Conservation (phyloP, 2,888 invertebrate genomes). For the Coleophora flavipennella region DNA sequence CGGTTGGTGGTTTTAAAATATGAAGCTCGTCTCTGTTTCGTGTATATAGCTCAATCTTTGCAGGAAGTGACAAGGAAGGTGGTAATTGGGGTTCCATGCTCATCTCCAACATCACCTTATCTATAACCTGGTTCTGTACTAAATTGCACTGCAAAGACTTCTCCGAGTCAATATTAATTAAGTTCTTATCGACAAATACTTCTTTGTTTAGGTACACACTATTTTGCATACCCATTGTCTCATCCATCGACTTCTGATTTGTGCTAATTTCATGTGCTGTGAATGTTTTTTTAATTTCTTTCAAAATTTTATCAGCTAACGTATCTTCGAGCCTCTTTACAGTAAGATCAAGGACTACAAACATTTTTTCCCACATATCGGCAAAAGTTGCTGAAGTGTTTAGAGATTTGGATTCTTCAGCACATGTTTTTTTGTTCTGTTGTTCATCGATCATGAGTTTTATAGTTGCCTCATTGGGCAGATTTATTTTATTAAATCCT, state of each 20-base stretch:
- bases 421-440: constrained; percentile 19
- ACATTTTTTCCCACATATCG: constrained; percentile 43
- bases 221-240: background rate
- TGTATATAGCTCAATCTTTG: constrained; percentile 13
- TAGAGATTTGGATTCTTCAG: constrained; percentile 24
- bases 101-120: constrained; percentile 34
- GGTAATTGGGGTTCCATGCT: constrained; percentile 19
- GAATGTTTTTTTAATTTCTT: constrained; percentile 24
- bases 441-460: constrained; percentile 27
- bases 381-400: constrained; percentile 21
- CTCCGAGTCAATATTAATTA: constrained; percentile 12
- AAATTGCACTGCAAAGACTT: constrained; percentile 41
- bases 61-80: background rate
- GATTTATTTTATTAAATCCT: constrained; percentile 23
- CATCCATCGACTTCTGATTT: background rate
- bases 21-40: constrained; percentile 28
- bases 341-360: constrained; percentile 33
- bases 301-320: constrained; percentile 37
- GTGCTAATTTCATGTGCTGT: background rate
- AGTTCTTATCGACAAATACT: constrained; percentile 9
- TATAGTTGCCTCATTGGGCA: constrained; percentile 32
- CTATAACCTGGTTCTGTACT: constrained; percentile 37
- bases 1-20: constrained; percentile 21
- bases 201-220: constrained; percentile 12
- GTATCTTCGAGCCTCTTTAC: constrained; percentile 41